Evolutionary conservation across 2,888 invertebrate species (phyloP).

Genomic region (Eupithecia tripunctaria): DNA sequence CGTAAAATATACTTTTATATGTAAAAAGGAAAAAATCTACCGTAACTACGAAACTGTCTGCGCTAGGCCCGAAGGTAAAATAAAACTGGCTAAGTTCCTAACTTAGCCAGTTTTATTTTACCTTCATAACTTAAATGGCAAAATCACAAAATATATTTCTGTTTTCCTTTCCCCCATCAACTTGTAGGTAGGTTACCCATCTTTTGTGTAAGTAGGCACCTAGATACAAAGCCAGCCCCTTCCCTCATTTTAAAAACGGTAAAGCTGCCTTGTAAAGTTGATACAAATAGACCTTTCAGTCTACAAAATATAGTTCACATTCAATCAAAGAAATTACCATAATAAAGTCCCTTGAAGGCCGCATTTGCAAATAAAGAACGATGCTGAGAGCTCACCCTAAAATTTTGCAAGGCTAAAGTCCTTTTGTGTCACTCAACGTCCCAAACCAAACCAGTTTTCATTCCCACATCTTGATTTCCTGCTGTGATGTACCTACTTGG

Average conservation of each 20-base stretch:
- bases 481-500: neutral
- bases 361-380: constrained; percentile 4
- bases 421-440: constrained; percentile 14
- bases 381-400: neutral
- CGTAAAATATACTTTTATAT: too few relatives aligned
- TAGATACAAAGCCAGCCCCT: neutral
- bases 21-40: too few relatives aligned
- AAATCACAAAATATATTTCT: too few relatives aligned
- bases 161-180: too few relatives aligned
- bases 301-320: neutral
- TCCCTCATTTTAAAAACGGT: neutral
- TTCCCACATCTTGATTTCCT: constrained; percentile 17
- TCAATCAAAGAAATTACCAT: neutral
- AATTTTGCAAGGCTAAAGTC: constrained; percentile 6
- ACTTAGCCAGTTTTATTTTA: too few relatives aligned
- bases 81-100: too few relatives aligned
- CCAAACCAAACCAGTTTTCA: constrained; percentile 13
- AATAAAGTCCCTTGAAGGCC: neutral
- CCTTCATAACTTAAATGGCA: too few relatives aligned
- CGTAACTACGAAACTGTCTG: too few relatives aligned
- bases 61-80: too few relatives aligned
- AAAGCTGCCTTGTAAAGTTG: neutral
- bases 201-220: too few relatives aligned
- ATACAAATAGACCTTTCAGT: neutral
- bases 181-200: too few relatives aligned